Conservation (phyloP, 2,888 invertebrate species). For the Scaptodrosophila latifasciaeformis region DNA sequence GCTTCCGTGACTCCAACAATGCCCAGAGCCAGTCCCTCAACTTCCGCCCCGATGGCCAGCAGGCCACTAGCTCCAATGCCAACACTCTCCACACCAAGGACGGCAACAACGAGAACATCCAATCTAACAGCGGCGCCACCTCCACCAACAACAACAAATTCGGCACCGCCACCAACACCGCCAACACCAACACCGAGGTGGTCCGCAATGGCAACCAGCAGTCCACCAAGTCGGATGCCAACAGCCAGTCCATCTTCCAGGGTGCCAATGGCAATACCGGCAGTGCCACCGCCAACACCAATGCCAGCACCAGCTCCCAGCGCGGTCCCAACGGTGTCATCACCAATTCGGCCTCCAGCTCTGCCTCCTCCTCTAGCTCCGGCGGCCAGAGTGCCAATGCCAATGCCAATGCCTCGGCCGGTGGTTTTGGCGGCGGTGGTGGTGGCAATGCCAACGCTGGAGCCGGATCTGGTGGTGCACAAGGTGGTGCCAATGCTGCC, state of each 20-base stretch:
- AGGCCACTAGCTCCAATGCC: slow-evolving; percentile 70
- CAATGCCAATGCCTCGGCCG: slow-evolving; percentile 52
- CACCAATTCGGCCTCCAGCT: slow-evolving; percentile 65
- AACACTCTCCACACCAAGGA: slow-evolving; percentile 56
- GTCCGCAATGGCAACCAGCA: slow-evolving; percentile 50
- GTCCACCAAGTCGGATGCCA: slow-evolving; percentile 61
- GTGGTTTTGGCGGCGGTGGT: slow-evolving; percentile 19
- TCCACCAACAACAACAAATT: slow-evolving; percentile 56
- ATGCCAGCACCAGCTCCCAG: slow-evolving; percentile 56
- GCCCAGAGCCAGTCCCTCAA: slow-evolving; percentile 73
- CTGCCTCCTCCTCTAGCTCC: slow-evolving; percentile 55
- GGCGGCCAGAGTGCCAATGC: slow-evolving; percentile 59
- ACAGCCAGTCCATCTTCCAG: slow-evolving; percentile 68
- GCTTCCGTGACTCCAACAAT: slow-evolving; percentile 49
- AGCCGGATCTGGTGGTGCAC: slow-evolving; percentile 27
- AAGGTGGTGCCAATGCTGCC: slow-evolving; percentile 30
- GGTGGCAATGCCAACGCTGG: slow-evolving; percentile 33
- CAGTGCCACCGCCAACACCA: slow-evolving; percentile 57
- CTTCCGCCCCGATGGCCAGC: slow-evolving; percentile 59
- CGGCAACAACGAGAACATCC: slow-evolving; percentile 44
- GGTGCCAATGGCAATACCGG: slow-evolving; percentile 60
- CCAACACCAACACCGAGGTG: slow-evolving; percentile 65
- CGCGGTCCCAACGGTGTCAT: slow-evolving; percentile 58
- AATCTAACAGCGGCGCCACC: slow-evolving; percentile 64
- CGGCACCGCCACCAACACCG: slow-evolving; percentile 64